phyloP scores from a whole-genome alignment of 2,888 invertebrate species.

The Keiferia lycopersicella region DNA sequence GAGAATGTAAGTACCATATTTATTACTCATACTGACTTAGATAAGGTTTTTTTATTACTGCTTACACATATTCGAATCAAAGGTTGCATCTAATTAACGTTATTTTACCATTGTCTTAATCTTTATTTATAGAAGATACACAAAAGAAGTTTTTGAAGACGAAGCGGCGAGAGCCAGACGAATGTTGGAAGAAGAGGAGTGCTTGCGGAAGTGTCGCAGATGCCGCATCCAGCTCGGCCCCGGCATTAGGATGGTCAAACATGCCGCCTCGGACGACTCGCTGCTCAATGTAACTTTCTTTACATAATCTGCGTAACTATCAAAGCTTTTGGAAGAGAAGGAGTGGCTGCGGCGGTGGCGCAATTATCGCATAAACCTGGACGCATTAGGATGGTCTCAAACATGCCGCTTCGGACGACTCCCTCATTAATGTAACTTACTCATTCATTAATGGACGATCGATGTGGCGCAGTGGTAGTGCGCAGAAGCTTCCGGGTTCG shows the following conservation, averaged over 20 bases:
- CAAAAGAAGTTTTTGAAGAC: not conserved
- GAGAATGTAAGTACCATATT: not conserved
- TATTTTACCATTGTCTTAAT: too few species aligned
- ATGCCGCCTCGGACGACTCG: constrained; percentile 40
- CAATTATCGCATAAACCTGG: not conserved
- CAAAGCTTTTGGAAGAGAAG: not conserved
- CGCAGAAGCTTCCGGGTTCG: too few species aligned
- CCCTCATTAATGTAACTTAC: constrained; percentile 62
- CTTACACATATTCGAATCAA: too few species aligned
- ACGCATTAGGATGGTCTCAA: constrained; percentile 51
- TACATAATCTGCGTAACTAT: too few species aligned
- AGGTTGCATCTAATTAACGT: too few species aligned
- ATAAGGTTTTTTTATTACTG: too few species aligned
- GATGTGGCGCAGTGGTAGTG: too few species aligned
- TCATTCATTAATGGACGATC: not conserved
- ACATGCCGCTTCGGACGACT: constrained; percentile 61
- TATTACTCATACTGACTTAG: too few species aligned
- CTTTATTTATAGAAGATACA: constrained; percentile 13
- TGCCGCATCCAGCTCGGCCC: not conserved
- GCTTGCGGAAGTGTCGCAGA: not conserved
- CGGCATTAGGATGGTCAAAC: constrained; percentile 53
- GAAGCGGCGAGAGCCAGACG: not conserved
- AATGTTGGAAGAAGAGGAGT: not conserved
- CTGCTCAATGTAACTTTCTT: too few species aligned
- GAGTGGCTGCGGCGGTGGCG: not conserved